Percentiles rank a stretch among this genome's conserved stretches.
These are phyloP conservation scores for Trissoscelio sp. DNA, from an alignment of 2,888 invertebrate genomes.

Conservation along the genomic window DNA sequence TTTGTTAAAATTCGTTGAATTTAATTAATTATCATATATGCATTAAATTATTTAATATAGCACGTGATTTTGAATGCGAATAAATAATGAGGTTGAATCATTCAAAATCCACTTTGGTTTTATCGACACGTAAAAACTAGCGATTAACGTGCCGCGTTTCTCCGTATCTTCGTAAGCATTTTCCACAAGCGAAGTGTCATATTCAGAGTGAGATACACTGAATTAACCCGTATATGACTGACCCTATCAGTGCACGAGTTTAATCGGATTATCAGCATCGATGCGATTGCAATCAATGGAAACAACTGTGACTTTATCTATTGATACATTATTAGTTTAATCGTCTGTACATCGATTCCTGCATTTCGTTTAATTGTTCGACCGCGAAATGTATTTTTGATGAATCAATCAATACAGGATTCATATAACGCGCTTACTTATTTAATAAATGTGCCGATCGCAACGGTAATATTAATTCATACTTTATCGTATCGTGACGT, in stretches of 20 bases:
- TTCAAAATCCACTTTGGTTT: not conserved
- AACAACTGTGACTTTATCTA: slow-evolving; percentile 50
- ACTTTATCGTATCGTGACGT: slow-evolving; percentile 41
- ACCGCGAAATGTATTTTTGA: slow-evolving; percentile 55
- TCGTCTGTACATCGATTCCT: slow-evolving; percentile 33
- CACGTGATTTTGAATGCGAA: too few relatives aligned
- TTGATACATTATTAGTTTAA: slow-evolving; percentile 55
- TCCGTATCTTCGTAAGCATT: slow-evolving; percentile 18
- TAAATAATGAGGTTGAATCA: too few relatives aligned
- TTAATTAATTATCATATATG: too few relatives aligned
- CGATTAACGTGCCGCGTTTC: not conserved
- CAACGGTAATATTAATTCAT: slow-evolving; percentile 15
- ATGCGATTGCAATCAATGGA: slow-evolving; percentile 53
- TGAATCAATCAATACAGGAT: slow-evolving; percentile 50
- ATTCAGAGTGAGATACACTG: not conserved
- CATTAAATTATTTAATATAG: too few relatives aligned
- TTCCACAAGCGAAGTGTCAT: slow-evolving; percentile 21
- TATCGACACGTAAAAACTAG: not conserved
- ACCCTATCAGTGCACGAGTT: slow-evolving; percentile 30
- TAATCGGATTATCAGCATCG: slow-evolving; percentile 57
- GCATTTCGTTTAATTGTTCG: slow-evolving; percentile 54
- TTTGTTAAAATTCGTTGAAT: too few relatives aligned
- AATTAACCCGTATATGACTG: slow-evolving; percentile 33
- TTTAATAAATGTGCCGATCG: slow-evolving; percentile 31
- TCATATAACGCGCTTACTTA: slow-evolving; percentile 24